Percentiles rank a stretch among this genome's conserved stretches.
phyloP scores from a whole-genome alignment of 2,113 vertebrate genomes.

The Lichenostomus cassidix region DNA sequence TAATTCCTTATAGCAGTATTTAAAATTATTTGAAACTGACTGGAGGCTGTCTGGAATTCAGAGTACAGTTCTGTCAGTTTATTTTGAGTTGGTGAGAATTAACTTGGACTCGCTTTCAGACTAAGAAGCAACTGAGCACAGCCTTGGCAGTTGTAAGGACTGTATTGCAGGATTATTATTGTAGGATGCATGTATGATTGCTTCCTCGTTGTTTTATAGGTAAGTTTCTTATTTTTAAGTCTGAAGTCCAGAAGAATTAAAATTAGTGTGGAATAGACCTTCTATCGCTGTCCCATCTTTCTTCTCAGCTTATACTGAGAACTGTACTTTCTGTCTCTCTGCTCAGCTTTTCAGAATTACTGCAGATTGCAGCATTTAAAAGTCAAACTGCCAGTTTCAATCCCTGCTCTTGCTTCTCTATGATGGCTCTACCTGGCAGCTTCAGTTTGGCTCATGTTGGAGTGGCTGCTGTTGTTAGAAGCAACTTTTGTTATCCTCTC shows the following conservation, averaged over 20 bases:
- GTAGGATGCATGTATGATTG: background rate
- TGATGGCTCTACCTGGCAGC: background rate
- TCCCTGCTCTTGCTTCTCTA: background rate
- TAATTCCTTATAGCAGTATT: background rate
- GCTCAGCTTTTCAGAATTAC: background rate
- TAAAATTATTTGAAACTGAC: background rate
- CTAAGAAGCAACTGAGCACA: background rate
- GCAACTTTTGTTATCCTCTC: background rate
- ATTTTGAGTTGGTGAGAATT: background rate
- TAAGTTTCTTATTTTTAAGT: background rate
- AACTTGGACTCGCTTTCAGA: accelerated
- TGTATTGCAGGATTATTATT: background rate
- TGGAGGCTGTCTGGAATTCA: background rate
- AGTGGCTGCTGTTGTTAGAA: background rate
- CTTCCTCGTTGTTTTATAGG: background rate
- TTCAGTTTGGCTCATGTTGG: background rate
- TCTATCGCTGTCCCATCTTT: background rate
- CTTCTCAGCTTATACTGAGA: background rate
- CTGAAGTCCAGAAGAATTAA: background rate
- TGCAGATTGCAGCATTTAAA: background rate
- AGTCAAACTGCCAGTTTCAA: background rate
- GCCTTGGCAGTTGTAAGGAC: background rate
- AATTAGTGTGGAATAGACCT: background rate
- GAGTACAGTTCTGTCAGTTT: background rate
- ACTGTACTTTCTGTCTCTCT: background rate